phyloP scores from a whole-genome alignment of 2,113 vertebrate genomes.

The Leptocoma aspasia region DNA sequence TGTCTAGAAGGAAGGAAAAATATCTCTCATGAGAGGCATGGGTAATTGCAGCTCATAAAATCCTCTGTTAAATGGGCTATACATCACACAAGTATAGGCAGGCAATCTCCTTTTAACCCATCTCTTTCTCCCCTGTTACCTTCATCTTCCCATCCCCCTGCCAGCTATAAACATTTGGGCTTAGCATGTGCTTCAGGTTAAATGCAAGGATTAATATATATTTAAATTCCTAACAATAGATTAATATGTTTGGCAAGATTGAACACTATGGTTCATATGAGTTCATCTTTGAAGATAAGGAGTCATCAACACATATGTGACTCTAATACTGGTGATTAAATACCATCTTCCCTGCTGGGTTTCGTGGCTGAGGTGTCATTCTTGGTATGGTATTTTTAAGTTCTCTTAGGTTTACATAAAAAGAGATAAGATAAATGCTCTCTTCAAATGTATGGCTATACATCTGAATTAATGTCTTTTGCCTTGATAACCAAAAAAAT shows the following conservation, averaged over 20 bases:
- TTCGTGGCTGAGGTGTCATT: not conserved
- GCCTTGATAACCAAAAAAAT: not conserved
- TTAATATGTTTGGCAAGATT: not conserved
- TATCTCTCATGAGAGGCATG: not conserved
- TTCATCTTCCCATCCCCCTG: not conserved
- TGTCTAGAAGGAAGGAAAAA: not conserved
- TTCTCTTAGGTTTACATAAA: not conserved
- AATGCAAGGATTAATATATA: not conserved
- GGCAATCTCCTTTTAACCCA: not conserved
- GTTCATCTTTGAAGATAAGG: not conserved
- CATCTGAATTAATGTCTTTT: not conserved
- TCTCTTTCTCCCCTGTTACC: not conserved
- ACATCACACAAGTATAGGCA: not conserved
- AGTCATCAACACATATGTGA: not conserved
- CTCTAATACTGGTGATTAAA: not conserved
- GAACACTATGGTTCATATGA: not conserved
- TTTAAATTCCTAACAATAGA: not conserved
- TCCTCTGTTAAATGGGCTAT: not conserved
- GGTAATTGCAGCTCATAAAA: slow-evolving; percentile 13
- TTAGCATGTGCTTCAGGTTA: not conserved
- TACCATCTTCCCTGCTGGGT: not conserved
- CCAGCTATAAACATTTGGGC: not conserved
- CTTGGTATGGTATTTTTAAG: not conserved
- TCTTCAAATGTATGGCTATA: not conserved
- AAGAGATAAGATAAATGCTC: not conserved